Base-by-base conservation (phyloP, 2,797 vertebrate genomes). In the Tenualosa thibaudeaui region DNA sequence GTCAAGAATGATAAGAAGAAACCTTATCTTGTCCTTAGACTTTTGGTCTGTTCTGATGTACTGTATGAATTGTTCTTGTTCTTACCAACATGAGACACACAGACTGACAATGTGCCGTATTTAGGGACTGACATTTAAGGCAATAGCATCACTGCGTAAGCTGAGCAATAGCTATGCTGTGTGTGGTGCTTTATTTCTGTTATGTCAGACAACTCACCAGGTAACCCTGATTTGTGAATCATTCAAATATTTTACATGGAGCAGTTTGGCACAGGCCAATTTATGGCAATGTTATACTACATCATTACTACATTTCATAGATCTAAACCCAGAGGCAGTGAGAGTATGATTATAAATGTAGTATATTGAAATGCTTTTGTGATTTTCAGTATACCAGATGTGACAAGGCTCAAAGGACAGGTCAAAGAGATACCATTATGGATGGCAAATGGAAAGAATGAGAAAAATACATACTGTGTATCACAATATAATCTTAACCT, bases 41-140 rank as follows among this genome's bases (percentile, higher is more conserved):
- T 40, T 31, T 71, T 43, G 71, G 1, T 46, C 37, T 46, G 40
- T 78, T 40, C 65, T 17, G 9, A 10, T 51, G 50, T 12, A 51
- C 50, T 71, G 31, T 71, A 46, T 75, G 71, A 31, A 31, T 31
- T 31, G 37, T 24, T 43, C 58, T 62, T n/a, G 58, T 43, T 43
- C 71, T 19, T 46, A 2, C 71, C 68, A 75, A 19, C 37, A 40
- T 7, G 71, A 78, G 40, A 43, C 71, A 78, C 71, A 46, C 40
- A 78, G 43, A 78, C 19, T 78, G 71, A 78, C 71, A 78, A 7
- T 8, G 71, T 78, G 40, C 71, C 71, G 46, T 43, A 78, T 78
- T 78, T 46, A 78, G 71, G 37, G 5, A 17, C 37, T 78, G 71
- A 22, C 71, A 78, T 78, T 71, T 40, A 40, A 13, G 37, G 68